Conservation (phyloP, 2,888 invertebrate species). For the Parnassius mnemosyne region DNA sequence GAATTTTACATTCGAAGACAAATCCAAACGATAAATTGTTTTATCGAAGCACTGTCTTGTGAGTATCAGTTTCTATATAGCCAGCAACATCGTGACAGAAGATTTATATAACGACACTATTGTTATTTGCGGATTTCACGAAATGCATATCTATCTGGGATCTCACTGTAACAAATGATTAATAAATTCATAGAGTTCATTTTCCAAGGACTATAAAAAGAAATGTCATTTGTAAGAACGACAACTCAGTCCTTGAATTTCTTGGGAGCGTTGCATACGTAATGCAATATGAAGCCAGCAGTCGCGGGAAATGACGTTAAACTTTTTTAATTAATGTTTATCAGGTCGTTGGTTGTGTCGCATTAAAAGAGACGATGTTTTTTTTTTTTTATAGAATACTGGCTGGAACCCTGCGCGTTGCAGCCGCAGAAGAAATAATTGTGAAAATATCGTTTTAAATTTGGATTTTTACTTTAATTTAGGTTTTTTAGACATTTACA, state of each 20-base stretch:
- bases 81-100: conserved; percentile 20
- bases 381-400: not conserved
- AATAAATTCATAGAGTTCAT: conserved; percentile 26
- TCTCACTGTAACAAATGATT: conserved; percentile 6
- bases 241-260: conserved; percentile 43
- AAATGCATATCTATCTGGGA: conserved; percentile 6
- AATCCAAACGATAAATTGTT: conserved; percentile 59
- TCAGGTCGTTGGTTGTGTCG: conserved; percentile 30
- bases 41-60: conserved; percentile 58
- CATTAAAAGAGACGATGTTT: conserved; percentile 9
- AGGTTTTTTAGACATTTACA: no score
- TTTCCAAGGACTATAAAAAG: conserved; percentile 34
- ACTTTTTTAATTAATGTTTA: conserved; percentile 50
- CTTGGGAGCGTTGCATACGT: conserved; percentile 48
- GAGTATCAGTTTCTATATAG: conserved; percentile 45
- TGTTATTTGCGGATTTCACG: conserved; percentile 8
- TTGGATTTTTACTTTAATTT: no score
- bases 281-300: conserved; percentile 41
- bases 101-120: conserved; percentile 22
- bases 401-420: no score
- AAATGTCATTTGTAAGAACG: conserved; percentile 41
- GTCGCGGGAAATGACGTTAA: conserved; percentile 44
- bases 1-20: conserved; percentile 59
- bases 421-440: no score
- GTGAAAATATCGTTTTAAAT: no score